Percentiles rank a stretch among this genome's conserved stretches.
These are phyloP conservation scores for Ciconia stormi DNA, from an alignment of 2,113 vertebrate species.

Conservation along the genomic window DNA sequence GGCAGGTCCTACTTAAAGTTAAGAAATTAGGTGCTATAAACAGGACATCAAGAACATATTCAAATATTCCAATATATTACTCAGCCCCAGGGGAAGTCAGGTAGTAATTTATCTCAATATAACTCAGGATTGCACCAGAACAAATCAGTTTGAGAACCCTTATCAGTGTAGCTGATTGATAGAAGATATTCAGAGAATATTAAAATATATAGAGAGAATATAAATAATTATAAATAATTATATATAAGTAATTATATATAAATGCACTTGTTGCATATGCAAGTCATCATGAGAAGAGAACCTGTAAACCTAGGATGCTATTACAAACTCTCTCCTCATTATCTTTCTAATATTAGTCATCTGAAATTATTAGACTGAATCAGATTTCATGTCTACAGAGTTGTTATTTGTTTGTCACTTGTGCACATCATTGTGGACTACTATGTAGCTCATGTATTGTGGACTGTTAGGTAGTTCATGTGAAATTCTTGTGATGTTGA, in stretches of 20 bases:
- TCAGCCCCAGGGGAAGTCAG: neutral
- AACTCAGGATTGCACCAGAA: neutral
- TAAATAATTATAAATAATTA: neutral
- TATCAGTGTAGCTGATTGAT: neutral
- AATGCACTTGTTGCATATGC: neutral
- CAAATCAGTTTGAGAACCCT: neutral
- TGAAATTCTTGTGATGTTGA: neutral
- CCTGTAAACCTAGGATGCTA: neutral
- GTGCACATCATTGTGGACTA: neutral
- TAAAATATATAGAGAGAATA: neutral
- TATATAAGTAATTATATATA: neutral
- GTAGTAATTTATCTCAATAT: neutral
- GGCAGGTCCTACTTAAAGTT: neutral
- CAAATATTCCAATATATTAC: neutral
- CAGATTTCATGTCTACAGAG: neutral
- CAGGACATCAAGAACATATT: neutral
- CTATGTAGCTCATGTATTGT: neutral
- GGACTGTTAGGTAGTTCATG: neutral
- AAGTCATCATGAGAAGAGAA: neutral
- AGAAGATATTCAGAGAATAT: neutral
- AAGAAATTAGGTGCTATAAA: neutral
- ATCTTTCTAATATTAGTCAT: neutral
- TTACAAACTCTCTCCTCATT: neutral
- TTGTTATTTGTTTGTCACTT: neutral
- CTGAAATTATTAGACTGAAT: neutral